Conservation (phyloP, 2,888 invertebrate species). For the Xanthostigma xanthostigma region DNA sequence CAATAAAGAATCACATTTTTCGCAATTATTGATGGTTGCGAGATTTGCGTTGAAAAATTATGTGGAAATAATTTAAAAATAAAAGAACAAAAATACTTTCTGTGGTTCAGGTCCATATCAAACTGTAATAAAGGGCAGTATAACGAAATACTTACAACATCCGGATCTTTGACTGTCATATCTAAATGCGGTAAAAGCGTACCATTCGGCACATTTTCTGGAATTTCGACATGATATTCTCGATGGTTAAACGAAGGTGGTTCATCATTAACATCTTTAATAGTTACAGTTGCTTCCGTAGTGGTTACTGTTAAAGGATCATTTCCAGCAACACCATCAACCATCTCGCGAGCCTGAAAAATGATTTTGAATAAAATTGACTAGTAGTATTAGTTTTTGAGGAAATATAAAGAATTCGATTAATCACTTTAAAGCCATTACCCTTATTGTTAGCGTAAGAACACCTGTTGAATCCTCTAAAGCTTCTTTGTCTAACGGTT, state of each 20-base stretch:
- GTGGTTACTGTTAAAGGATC: constrained; percentile 52
- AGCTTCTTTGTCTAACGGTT: constrained; percentile 73
- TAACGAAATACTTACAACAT: constrained; percentile 46
- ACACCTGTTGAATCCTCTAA: constrained; percentile 65
- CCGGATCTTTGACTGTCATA: constrained; percentile 75
- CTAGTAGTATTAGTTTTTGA: neutral
- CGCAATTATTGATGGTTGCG: too few relatives aligned
- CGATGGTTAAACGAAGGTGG: constrained; percentile 69
- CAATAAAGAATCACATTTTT: neutral
- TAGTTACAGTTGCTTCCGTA: constrained; percentile 65
- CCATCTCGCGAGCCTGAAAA: constrained; percentile 57
- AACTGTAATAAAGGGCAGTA: too few relatives aligned
- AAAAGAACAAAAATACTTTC: too few relatives aligned
- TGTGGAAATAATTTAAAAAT: too few relatives aligned
- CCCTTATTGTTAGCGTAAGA: constrained; percentile 57
- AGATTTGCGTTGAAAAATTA: too few relatives aligned
- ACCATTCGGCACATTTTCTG: constrained; percentile 68
- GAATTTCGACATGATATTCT: constrained; percentile 66
- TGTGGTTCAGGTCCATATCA: too few relatives aligned
- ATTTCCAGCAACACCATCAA: constrained; percentile 52
- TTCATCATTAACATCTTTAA: constrained; percentile 81
- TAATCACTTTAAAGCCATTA: constrained; percentile 22
- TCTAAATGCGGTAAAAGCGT: constrained; percentile 68
- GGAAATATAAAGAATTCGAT: constrained; percentile 1
- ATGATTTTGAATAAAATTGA: neutral